Evolutionary conservation across 2,888 invertebrate species (phyloP).

Genomic region (Pyrgus malvae): DNA sequence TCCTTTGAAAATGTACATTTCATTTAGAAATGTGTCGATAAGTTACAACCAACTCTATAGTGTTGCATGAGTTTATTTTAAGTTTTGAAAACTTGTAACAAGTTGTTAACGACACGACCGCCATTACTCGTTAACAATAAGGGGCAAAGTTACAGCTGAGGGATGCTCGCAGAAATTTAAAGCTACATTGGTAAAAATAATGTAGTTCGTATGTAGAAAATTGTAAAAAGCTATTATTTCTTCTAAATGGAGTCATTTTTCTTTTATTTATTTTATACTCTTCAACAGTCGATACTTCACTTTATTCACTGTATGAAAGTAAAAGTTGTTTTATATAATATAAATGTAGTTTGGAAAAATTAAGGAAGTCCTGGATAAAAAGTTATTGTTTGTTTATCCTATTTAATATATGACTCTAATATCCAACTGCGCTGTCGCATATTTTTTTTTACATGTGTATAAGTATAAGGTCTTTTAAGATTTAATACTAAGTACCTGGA

Average conservation of each 20-base stretch:
- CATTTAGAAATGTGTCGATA: neutral
- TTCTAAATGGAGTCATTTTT: neutral
- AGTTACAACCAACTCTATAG: neutral
- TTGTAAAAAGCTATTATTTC: neutral
- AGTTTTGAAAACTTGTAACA: neutral
- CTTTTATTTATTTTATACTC: neutral
- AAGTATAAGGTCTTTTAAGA: too few relatives aligned
- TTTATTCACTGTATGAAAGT: too few relatives aligned
- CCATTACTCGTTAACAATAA: neutral
- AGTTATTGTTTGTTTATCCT: too few relatives aligned
- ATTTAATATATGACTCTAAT: too few relatives aligned
- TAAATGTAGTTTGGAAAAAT: too few relatives aligned
- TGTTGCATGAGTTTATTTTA: neutral
- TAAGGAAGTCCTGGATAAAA: too few relatives aligned
- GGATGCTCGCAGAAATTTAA: neutral
- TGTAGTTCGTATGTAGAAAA: neutral
- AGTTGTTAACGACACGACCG: neutral
- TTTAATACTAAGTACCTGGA: too few relatives aligned
- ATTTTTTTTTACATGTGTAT: too few relatives aligned
- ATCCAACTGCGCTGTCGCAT: too few relatives aligned
- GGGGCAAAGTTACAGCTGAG: neutral
- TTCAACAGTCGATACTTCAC: too few relatives aligned
- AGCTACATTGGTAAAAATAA: neutral
- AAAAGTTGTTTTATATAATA: too few relatives aligned
- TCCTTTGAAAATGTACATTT: too few relatives aligned